phyloP scores from a whole-genome alignment of 2,888 invertebrate species.

The Meteorus colon region DNA sequence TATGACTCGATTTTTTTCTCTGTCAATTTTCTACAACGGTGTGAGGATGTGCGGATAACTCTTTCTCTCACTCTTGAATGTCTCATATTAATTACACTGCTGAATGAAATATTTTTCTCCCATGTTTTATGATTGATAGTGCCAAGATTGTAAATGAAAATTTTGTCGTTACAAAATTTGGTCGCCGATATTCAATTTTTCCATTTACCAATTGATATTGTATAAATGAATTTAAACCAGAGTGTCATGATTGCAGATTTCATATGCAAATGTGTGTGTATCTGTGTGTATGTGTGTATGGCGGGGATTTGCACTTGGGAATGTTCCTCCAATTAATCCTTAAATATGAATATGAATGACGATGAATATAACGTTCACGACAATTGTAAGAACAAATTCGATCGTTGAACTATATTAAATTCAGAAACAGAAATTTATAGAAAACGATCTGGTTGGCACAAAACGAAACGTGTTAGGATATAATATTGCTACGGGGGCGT shows the following conservation, averaged over 20 bases:
- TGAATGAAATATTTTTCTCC: slow-evolving; percentile 11
- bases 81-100: not conserved
- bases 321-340: slow-evolving; percentile 39
- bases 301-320: slow-evolving; percentile 14
- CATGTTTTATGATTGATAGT: slow-evolving; percentile 32
- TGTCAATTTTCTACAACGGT: slow-evolving; percentile 52
- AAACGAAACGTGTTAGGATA: slow-evolving; percentile 66
- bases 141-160: not conserved
- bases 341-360: slow-evolving; percentile 29
- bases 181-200: not conserved
- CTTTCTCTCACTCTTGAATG: slow-evolving; percentile 21
- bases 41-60: slow-evolving; percentile 44
- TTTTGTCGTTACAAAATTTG: not conserved
- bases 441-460: slow-evolving; percentile 69
- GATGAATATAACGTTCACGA: slow-evolving; percentile 30
- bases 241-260: not conserved
- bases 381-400: slow-evolving; percentile 52
- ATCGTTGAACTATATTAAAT: slow-evolving; percentile 22
- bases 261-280: not conserved
- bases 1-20: slow-evolving; percentile 4
- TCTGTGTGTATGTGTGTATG: not conserved
- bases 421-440: slow-evolving; percentile 58
- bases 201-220: not conserved
- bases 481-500: slow-evolving; percentile 53
- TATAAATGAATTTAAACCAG: not conserved